Percentiles rank a stretch among this genome's conserved stretches.
These are phyloP conservation scores for Seladonia tumulorum DNA, from an alignment of 2,888 invertebrate genomes.

Conservation along the genomic window DNA sequence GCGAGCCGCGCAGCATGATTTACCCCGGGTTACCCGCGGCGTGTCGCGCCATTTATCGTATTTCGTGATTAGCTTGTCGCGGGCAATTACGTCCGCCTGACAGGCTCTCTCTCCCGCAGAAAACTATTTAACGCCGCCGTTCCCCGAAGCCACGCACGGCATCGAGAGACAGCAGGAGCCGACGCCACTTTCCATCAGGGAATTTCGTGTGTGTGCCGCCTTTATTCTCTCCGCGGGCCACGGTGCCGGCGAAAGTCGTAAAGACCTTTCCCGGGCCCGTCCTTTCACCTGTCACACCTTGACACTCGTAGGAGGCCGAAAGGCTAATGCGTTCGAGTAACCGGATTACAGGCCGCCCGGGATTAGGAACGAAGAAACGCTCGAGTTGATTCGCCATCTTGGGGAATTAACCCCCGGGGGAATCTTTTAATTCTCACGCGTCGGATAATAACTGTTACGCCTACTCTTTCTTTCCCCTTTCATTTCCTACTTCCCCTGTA, in stretches of 20 bases:
- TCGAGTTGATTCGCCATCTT: slow-evolving; percentile 41
- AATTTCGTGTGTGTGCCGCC: slow-evolving; percentile 34
- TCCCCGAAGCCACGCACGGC: background rate
- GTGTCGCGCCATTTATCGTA: slow-evolving; percentile 62
- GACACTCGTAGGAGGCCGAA: slow-evolving; percentile 64
- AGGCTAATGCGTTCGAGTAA: slow-evolving; percentile 65
- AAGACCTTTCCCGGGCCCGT: slow-evolving; percentile 44
- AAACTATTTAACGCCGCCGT: slow-evolving; percentile 38
- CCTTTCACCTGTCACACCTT: slow-evolving; percentile 71
- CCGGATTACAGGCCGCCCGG: slow-evolving; percentile 65
- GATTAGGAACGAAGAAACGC: slow-evolving; percentile 64
- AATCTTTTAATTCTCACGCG: slow-evolving; percentile 41
- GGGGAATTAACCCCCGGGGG: slow-evolving; percentile 6
- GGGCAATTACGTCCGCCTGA: slow-evolving; percentile 50
- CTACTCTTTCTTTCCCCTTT: background rate
- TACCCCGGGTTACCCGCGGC: slow-evolving; percentile 38
- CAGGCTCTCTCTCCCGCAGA: slow-evolving; percentile 29
- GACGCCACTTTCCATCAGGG: slow-evolving; percentile 33
- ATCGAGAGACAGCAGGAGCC: slow-evolving; percentile 26
- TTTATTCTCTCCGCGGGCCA: slow-evolving; percentile 9
- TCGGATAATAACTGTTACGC: background rate
- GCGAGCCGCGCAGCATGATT: slow-evolving; percentile 49
- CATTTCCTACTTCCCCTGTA: background rate
- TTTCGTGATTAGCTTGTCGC: slow-evolving; percentile 68
- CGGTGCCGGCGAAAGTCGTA: slow-evolving; percentile 62